These are phyloP conservation scores for Saguinus imperator DNA, from an alignment of 2,113 vertebrate species.

Conservation along the genomic window DNA sequence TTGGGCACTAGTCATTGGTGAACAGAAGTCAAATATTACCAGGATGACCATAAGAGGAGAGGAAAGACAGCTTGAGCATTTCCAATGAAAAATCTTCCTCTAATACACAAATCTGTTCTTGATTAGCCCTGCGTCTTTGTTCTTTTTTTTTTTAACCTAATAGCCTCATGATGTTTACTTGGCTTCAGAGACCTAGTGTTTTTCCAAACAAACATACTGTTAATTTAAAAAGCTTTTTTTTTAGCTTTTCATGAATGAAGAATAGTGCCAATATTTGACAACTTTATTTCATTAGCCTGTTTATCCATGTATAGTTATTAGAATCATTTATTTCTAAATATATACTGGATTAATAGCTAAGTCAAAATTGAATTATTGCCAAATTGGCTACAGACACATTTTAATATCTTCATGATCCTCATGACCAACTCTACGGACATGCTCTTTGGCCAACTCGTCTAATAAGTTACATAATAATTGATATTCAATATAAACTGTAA, in stretches of 20 bases:
- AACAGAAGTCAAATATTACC: not conserved
- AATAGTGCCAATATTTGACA: conserved; percentile 48
- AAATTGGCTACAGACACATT: not conserved
- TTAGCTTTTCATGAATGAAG: conserved; percentile 12
- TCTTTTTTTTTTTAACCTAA: not conserved
- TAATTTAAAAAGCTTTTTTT: conserved; percentile 23
- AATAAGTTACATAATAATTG: not conserved
- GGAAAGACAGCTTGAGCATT: not conserved
- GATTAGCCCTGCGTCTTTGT: not conserved
- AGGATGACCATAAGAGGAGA: not conserved
- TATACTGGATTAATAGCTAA: conserved; percentile 9
- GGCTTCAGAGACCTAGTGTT: conserved; percentile 24
- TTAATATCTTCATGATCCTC: not conserved
- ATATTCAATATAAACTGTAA: not conserved
- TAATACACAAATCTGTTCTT: not conserved
- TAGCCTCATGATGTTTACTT: conserved; percentile 5
- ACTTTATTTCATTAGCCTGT: conserved; percentile 43
- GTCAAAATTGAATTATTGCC: conserved; percentile 29
- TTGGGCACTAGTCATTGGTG: not conserved
- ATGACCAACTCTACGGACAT: not conserved
- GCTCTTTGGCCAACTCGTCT: not conserved
- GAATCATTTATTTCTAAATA: conserved; percentile 49
- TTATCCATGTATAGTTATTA: conserved; percentile 33
- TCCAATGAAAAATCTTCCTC: not conserved
- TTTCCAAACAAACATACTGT: conserved; percentile 25